Percentiles rank a stretch among this genome's conserved stretches.
Conservation (phyloP, 1,140 invertebrate genomes). For the Chironomus tepperi region DNA sequence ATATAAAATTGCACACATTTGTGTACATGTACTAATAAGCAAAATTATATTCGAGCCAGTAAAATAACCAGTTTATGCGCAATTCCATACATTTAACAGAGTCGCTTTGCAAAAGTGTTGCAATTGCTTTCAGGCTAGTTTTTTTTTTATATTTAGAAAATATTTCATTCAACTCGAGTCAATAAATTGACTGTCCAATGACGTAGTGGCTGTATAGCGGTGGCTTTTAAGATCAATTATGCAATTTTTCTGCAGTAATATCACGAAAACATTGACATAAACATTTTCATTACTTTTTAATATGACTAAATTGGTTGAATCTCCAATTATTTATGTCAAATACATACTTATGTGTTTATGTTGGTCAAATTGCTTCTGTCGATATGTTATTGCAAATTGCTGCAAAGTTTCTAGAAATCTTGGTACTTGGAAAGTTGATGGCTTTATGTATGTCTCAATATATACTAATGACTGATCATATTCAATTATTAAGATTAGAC, state of each 20-base stretch:
- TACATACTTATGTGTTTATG: too few species aligned
- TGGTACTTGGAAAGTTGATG: too few species aligned
- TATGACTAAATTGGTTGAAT: too few species aligned
- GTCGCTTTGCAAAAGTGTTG: not conserved
- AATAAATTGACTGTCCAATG: not conserved
- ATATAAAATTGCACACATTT: too few species aligned
- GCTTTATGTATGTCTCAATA: too few species aligned
- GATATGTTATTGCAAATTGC: too few species aligned
- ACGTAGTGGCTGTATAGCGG: not conserved
- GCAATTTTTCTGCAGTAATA: not conserved
- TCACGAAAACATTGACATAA: not conserved
- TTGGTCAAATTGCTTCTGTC: too few species aligned
- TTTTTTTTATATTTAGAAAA: not conserved
- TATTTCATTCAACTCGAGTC: not conserved
- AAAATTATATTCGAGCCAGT: not conserved
- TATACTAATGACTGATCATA: too few species aligned
- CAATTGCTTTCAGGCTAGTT: not conserved
- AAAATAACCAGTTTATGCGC: slow-evolving; percentile 22
- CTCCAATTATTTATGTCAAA: too few species aligned
- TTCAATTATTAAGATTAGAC: too few species aligned
- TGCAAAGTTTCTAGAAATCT: too few species aligned
- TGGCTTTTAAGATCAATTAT: not conserved
- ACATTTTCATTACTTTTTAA: too few species aligned
- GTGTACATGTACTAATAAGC: not conserved
- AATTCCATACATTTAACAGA: not conserved